These are phyloP conservation scores for Phacellophora camtschatica DNA, from an alignment of 30 jellyfish, hydroid and myxozoan species.

Conservation along the genomic window DNA sequence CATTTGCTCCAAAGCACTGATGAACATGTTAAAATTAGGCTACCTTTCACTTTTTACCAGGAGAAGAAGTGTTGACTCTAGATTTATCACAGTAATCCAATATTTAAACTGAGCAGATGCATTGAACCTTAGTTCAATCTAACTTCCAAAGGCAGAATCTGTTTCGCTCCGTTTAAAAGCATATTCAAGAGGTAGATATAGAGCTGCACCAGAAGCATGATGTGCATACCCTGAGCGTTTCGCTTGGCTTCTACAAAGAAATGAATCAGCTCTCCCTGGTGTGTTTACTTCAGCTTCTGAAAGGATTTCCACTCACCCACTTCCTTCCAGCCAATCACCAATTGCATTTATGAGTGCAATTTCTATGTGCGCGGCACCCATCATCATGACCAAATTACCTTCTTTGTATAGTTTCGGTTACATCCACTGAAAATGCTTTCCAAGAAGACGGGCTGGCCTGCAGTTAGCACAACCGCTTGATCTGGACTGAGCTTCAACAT, in stretches of 20 bases:
- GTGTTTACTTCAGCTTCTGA: slow-evolving; percentile 35
- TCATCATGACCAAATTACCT: slow-evolving; percentile 13
- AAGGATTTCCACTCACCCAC: slow-evolving; percentile 59
- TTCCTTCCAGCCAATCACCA: slow-evolving; percentile 66
- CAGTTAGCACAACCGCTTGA: slow-evolving; percentile 5
- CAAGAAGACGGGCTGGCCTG: slow-evolving; percentile 6
- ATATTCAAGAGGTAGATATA: neutral
- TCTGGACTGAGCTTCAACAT: slow-evolving; percentile 8
- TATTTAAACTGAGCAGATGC: neutral
- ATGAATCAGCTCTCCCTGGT: slow-evolving; percentile 31
- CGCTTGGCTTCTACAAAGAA: neutral
- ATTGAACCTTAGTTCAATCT: neutral
- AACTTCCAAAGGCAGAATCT: neutral
- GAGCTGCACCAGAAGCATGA: slow-evolving; percentile 26
- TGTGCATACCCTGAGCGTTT: slow-evolving; percentile 43
- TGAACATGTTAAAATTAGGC: neutral
- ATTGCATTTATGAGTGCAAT: slow-evolving; percentile 33
- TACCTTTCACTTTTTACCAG: neutral
- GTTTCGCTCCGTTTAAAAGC: neutral
- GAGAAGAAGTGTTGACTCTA: neutral
- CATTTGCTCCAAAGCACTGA: neutral
- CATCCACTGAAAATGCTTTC: slow-evolving; percentile 13
- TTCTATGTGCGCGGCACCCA: slow-evolving; percentile 66
- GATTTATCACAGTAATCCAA: neutral
- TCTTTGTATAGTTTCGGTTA: slow-evolving; percentile 4